Conservation (phyloP, 2,888 invertebrate genomes). For the Drosophila prostipennis region DNA sequence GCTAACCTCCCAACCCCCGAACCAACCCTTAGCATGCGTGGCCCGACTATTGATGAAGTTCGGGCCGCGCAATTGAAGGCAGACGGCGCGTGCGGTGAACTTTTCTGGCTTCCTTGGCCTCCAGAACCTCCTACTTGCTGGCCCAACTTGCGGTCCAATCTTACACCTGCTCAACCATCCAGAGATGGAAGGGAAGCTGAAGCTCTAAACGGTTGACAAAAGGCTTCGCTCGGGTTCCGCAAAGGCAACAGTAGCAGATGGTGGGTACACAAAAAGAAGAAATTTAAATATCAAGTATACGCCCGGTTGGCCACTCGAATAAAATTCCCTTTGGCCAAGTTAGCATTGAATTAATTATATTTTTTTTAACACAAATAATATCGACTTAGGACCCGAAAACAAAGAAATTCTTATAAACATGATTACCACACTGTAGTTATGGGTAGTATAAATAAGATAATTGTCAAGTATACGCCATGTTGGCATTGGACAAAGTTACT, state of each 20-base stretch:
- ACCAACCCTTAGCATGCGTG: conserved; percentile 37
- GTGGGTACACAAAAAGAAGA: neutral
- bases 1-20: no score
- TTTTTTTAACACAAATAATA: neutral
- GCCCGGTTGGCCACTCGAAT: neutral
- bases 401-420: no score
- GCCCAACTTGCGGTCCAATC: conserved; percentile 50
- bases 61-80: conserved; percentile 57
- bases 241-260: conserved; percentile 14
- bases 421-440: no score
- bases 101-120: conserved; percentile 47
- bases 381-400: no score
- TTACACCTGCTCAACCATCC: conserved; percentile 53
- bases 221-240: conserved; percentile 22
- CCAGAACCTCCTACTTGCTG: neutral
- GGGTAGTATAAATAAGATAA: neutral
- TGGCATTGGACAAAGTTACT: neutral
- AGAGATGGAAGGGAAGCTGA: neutral
- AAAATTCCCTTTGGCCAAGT: neutral
- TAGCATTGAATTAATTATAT: neutral
- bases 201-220: conserved; percentile 37
- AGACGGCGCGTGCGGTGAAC: conserved; percentile 60
- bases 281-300: conserved; percentile 14
- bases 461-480: neutral
- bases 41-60: conserved; percentile 62